These are phyloP conservation scores for Notothenia coriiceps DNA, from an alignment of 2,113 vertebrate species.

Conservation along the genomic window DNA sequence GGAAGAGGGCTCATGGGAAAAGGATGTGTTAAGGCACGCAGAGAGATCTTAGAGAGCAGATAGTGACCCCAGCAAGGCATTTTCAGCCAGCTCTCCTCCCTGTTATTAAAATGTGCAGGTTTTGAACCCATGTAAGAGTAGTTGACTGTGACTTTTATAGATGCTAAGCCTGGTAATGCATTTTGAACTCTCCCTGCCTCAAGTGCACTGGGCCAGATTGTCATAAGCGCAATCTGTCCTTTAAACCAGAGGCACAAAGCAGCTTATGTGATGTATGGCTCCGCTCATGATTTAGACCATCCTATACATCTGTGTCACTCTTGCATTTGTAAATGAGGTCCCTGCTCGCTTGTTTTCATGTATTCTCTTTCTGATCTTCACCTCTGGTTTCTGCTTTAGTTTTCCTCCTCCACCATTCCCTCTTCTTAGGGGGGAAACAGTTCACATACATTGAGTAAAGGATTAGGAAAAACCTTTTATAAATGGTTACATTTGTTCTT, in stretches of 20 bases:
- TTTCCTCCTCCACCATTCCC: neutral
- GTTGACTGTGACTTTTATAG: constrained; percentile 31
- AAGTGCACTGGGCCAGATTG: constrained; percentile 34
- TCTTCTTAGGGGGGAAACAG: neutral
- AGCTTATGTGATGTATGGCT: constrained; percentile 38
- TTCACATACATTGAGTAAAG: neutral
- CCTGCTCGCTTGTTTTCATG: constrained; percentile 33
- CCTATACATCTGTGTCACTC: constrained; percentile 34
- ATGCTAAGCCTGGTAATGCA: constrained; percentile 49
- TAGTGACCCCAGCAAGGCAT: constrained; percentile 8
- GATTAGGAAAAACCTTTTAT: neutral
- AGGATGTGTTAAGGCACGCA: constrained; percentile 3
- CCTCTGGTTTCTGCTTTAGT: constrained; percentile 7
- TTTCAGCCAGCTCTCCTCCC: neutral
- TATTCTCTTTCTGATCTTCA: constrained; percentile 6
- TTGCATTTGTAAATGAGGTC: constrained; percentile 33
- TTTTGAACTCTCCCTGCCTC: constrained; percentile 49
- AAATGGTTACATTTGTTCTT: neutral
- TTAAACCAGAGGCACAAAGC: constrained; percentile 36
- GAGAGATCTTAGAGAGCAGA: constrained; percentile 23
- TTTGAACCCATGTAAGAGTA: constrained; percentile 4
- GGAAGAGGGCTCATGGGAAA: constrained; percentile 18
- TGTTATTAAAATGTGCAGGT: constrained; percentile 6
- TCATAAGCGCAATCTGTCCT: constrained; percentile 44
- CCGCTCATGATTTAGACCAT: constrained; percentile 12